Conservation (phyloP, 1,140 invertebrate species). For the Dufourea novaeangliae region DNA sequence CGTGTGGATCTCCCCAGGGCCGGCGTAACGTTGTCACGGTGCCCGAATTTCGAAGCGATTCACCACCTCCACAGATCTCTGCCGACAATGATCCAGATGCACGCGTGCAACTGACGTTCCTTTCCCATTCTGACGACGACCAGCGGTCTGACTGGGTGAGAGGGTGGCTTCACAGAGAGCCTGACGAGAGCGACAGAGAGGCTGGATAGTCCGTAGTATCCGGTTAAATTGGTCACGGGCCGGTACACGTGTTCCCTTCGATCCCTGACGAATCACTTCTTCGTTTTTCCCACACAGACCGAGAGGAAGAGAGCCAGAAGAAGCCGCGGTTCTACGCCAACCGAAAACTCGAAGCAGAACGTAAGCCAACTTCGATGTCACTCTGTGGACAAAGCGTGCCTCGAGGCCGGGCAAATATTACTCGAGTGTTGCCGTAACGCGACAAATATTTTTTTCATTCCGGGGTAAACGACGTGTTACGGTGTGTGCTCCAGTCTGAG, state of each 20-base stretch:
- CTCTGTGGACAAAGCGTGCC: slow-evolving; percentile 4
- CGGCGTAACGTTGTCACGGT: slow-evolving; percentile 58
- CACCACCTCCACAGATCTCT: slow-evolving; percentile 55
- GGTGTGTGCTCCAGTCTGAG: neutral
- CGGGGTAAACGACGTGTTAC: neutral
- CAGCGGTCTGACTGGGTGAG: neutral
- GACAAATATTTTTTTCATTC: slow-evolving; percentile 56
- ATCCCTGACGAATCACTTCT: slow-evolving; percentile 76
- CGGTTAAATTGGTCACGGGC: slow-evolving; percentile 80
- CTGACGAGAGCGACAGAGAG: neutral
- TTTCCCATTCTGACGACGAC: slow-evolving; percentile 15
- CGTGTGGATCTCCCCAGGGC: neutral
- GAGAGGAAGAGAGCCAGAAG: neutral
- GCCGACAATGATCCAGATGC: slow-evolving; percentile 66
- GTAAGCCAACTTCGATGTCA: neutral
- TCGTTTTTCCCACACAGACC: slow-evolving; percentile 76
- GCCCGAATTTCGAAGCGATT: slow-evolving; percentile 59
- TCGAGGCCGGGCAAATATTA: slow-evolving; percentile 51
- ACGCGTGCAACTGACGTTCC: slow-evolving; percentile 61
- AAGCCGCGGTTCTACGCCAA: slow-evolving; percentile 2
- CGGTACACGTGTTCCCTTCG: slow-evolving; percentile 73
- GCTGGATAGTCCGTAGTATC: slow-evolving; percentile 66
- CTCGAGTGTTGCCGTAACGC: slow-evolving; percentile 2
- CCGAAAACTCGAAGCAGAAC: slow-evolving; percentile 23
- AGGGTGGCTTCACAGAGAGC: slow-evolving; percentile 48